Evolutionary conservation across 2,888 invertebrate genomes (phyloP), one percentile per base, ranked within the genome.

Genomic region (Masnerella sp.): DNA sequence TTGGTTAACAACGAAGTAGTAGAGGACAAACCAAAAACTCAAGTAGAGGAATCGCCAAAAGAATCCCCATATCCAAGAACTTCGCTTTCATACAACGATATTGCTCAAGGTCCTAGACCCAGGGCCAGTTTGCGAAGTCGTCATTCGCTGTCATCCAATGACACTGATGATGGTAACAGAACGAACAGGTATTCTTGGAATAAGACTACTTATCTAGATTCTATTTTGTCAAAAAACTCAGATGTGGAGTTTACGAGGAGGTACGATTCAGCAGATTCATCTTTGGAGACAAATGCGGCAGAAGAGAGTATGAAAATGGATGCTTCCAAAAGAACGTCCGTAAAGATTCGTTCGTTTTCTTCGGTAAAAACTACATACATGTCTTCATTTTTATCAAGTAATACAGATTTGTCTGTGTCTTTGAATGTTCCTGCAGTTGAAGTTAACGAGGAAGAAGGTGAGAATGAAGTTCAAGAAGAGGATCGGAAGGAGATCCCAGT

Each of bases 1-100:
- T 70, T 72, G 2, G 47, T 43, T 3, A 68, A 30, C 3, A 68
- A 28, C 7, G 20, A 49, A 2, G 30, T 8, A 5, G 28, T 20
- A 5, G 38, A 47, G 11, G 49, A 47, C 2, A 28, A 56, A 17
- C 11, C 12, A 34, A 1, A 28, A n/a, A 1, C 28, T 28, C 3
- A 7, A 3, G 2, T n/a, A n/a, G 8, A 7, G 28, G n/a, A 28
- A 3, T n/a, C n/a, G 28, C 8, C 28, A 28, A 7, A 25, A 25
- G 25, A 25, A 25, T 5, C 25, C 25, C 25, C 25, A 7, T 4
- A 25, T 25, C 5, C n/a, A n/a, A n/a, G n/a, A n/a, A n/a, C n/a
- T n/a, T n/a, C n/a, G n/a, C n/a, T n/a, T n/a, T n/a, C n/a, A n/a
- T n/a, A n/a, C n/a, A n/a, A n/a, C n/a, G n/a, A n/a, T n/a, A n/a